phyloP scores from a whole-genome alignment of 2,113 vertebrate species.

The Mus spicilegus region DNA sequence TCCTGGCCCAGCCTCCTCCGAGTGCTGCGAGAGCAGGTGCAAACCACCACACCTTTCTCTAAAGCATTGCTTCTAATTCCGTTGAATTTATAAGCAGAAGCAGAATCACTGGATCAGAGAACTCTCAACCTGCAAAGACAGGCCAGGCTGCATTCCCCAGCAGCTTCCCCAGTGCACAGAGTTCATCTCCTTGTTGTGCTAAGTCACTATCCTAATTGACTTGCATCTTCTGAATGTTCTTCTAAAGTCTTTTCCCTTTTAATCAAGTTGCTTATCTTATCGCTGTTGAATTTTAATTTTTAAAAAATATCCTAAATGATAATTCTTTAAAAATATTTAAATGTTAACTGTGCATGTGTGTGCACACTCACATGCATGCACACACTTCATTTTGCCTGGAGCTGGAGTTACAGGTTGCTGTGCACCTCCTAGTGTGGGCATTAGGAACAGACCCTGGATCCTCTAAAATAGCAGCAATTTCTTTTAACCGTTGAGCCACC shows the following conservation, averaged over 20 bases:
- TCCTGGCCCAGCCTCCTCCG: not conserved
- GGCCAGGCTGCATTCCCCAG: not conserved
- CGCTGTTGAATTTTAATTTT: not conserved
- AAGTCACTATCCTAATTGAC: not conserved
- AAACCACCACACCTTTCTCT: not conserved
- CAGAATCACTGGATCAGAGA: not conserved
- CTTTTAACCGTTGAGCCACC: not conserved
- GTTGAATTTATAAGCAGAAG: not conserved
- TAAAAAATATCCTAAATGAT: not conserved
- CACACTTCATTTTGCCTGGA: not conserved
- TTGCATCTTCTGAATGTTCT: not conserved
- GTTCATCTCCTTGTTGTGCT: not conserved
- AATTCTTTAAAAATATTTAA: not conserved
- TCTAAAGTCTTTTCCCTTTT: not conserved
- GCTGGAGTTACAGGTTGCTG: not conserved
- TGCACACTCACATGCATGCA: rapidly evolving
- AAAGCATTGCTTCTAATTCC: too few species aligned
- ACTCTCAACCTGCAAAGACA: not conserved
- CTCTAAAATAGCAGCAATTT: not conserved
- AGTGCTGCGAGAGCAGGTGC: not conserved
- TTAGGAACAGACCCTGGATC: not conserved
- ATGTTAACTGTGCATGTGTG: not conserved
- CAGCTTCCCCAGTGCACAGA: not conserved
- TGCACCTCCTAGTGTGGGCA: not conserved
- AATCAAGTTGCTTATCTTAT: not conserved